Percentiles rank a stretch among this genome's conserved stretches.
Conservation (phyloP, 2,888 invertebrate species). For the Leucania comma region DNA sequence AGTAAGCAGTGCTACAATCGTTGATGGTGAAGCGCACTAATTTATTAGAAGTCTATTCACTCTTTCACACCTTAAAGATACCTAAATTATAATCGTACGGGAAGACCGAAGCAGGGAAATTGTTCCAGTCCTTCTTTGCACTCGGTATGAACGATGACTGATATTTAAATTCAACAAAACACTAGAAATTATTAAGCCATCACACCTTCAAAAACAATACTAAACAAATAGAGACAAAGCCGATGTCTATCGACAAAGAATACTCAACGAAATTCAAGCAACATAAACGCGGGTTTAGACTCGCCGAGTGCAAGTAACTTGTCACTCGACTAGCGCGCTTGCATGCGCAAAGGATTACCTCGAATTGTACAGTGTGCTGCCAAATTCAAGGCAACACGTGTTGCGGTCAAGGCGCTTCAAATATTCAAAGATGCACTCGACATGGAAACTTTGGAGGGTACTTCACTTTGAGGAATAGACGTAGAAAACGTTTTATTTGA, state of each 20-base stretch:
- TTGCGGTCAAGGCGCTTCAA: slow-evolving; percentile 34
- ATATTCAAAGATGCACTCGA: slow-evolving; percentile 32
- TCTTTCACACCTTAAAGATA: too few species aligned
- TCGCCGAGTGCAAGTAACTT: slow-evolving; percentile 41
- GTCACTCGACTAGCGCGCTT: slow-evolving; percentile 46
- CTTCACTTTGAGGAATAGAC: background rate
- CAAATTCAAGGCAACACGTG: slow-evolving; percentile 35
- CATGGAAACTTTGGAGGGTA: background rate
- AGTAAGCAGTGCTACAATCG: too few species aligned
- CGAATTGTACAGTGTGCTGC: slow-evolving; percentile 44
- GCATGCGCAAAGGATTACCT: slow-evolving; percentile 36
- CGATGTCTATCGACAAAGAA: slow-evolving; percentile 19
- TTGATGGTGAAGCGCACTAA: too few species aligned
- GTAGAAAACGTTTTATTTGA: slow-evolving; percentile 1
- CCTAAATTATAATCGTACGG: too few species aligned
- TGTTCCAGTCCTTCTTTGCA: too few species aligned
- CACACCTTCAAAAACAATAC: slow-evolving; percentile 5
- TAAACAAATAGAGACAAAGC: slow-evolving; percentile 30
- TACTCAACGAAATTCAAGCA: slow-evolving; percentile 31
- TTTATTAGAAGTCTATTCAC: too few species aligned
- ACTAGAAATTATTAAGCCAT: slow-evolving; percentile 12
- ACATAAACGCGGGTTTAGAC: slow-evolving; percentile 45
- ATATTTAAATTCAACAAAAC: slow-evolving; percentile 4
- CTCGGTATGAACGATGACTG: too few species aligned
- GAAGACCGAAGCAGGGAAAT: too few species aligned